These are phyloP conservation scores for Erebia epiphron DNA, from an alignment of 2,888 invertebrate species.

Conservation along the genomic window DNA sequence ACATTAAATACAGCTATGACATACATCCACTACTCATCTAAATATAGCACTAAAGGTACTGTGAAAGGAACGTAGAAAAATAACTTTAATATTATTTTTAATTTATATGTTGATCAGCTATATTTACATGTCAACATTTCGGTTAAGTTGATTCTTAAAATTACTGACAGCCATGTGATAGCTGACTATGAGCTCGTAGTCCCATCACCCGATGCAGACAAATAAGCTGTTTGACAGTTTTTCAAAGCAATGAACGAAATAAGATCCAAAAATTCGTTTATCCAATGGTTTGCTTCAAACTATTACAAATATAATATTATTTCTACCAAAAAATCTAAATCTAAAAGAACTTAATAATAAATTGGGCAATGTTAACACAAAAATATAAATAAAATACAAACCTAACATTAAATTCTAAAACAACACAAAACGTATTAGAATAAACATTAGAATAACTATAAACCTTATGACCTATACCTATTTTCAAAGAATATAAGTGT, in stretches of 20 bases:
- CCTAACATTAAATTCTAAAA: not conserved
- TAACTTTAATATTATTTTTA: constrained; percentile 79
- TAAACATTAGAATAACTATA: not conserved
- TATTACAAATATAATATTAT: not conserved
- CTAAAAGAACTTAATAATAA: not conserved
- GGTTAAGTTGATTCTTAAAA: constrained; percentile 77
- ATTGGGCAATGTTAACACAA: not conserved
- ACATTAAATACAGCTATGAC: constrained; percentile 45
- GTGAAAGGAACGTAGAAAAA: constrained; percentile 80
- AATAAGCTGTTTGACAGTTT: constrained; percentile 53
- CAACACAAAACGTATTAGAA: not conserved
- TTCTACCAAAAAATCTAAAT: not conserved
- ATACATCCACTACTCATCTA: constrained; percentile 45
- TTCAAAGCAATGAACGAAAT: constrained; percentile 4
- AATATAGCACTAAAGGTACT: constrained; percentile 59
- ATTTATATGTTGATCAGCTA: constrained; percentile 80
- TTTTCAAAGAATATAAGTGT: constrained; percentile 6
- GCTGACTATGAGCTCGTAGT: constrained; percentile 79
- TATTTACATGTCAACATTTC: constrained; percentile 82
- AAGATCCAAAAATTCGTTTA: not conserved
- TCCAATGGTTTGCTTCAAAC: constrained; percentile 5
- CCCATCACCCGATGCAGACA: constrained; percentile 73
- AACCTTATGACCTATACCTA: not conserved
- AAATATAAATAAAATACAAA: not conserved
- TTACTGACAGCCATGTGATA: constrained; percentile 83